Conservation (phyloP, 2,797 vertebrate species). For the Anguilla marmorata region DNA sequence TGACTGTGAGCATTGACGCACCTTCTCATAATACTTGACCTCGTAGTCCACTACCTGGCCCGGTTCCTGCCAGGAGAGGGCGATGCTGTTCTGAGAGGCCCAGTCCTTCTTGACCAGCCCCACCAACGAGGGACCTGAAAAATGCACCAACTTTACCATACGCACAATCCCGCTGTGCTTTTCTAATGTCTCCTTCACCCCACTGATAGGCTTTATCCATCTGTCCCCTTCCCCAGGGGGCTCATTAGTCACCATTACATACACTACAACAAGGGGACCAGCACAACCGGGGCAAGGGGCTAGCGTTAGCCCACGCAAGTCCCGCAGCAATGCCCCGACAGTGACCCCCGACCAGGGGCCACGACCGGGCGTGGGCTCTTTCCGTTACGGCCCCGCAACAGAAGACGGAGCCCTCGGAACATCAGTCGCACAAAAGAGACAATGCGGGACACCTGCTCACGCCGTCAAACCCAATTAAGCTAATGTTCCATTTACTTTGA, state of each 20-base stretch:
- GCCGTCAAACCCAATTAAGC: constrained; percentile 15
- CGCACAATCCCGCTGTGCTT: not conserved
- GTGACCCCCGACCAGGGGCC: constrained; percentile 18
- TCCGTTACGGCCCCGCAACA: not conserved
- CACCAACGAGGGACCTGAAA: constrained; percentile 91
- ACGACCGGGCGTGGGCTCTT: not conserved
- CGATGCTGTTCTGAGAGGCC: constrained; percentile 93
- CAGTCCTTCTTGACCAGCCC: constrained; percentile 92
- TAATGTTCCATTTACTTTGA: constrained; percentile 15
- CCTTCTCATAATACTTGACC: constrained; percentile 99
- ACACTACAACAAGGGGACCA: not conserved
- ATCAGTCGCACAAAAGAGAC: not conserved
- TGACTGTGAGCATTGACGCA: constrained; percentile 52
- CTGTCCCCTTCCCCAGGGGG: not conserved
- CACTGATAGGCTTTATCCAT: not conserved
- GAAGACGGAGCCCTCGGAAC: not conserved
- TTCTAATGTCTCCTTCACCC: not conserved
- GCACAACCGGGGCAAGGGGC: not conserved
- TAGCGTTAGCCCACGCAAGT: not conserved
- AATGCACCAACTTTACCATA: constrained; percentile 51
- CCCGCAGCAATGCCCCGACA: not conserved
- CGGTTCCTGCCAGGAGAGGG: constrained; percentile 95
- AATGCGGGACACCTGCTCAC: not conserved
- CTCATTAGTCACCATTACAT: constrained; percentile 14
- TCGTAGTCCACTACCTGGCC: constrained; percentile 96